Base-by-base conservation (phyloP, 2,888 invertebrate species). In the Scelioninae gen. 2 region DNA sequence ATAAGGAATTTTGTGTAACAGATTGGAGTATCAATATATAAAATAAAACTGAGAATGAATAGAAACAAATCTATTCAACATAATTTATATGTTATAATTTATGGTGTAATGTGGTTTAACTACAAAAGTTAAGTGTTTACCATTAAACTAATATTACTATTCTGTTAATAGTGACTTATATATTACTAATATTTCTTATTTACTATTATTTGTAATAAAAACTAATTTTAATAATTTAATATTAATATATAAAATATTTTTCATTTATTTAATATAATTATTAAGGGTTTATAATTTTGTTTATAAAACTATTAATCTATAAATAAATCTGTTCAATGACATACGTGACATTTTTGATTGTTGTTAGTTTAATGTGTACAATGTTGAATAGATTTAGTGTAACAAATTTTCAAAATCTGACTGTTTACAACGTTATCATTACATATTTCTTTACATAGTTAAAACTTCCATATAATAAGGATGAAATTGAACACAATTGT, bases 41-140 rank as follows among this genome's bases (percentile, higher is more conserved):
- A 67, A 72, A 61, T 55, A 65, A 71, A 65, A 41, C 55, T 61
- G 55, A 55, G 61, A 53, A 43, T 65, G 50, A 65, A 72, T 58
- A 65, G 46, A 53, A 45, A 60, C 19, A 33, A 25, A 65, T 71
- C 71, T 71, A 64, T 71, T 71, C 71, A 71, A 64, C 72, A 72
- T 72, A 45, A 11, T 16, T 52, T 31, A 45, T 52, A 18, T 43
- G 15, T 50, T 57, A 46, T 50, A 1, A 39, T 22, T 39, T 52
- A 25, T 35, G 52, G 19, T 67, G 48, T 45, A 52, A 9, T 64
- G 37, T 37, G 16, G 39, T 31, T 53, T 13, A 18, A 50, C 11
- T 60, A 28, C 22, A 35, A n/a, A 35, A 43, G 46, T 48, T 57
- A 41, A 46, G 22, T 46, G 46, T 55, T 41, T 45, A 13, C 18